Evolutionary conservation across 2,888 invertebrate species (phyloP).

Genomic region (Elysia crispata): DNA sequence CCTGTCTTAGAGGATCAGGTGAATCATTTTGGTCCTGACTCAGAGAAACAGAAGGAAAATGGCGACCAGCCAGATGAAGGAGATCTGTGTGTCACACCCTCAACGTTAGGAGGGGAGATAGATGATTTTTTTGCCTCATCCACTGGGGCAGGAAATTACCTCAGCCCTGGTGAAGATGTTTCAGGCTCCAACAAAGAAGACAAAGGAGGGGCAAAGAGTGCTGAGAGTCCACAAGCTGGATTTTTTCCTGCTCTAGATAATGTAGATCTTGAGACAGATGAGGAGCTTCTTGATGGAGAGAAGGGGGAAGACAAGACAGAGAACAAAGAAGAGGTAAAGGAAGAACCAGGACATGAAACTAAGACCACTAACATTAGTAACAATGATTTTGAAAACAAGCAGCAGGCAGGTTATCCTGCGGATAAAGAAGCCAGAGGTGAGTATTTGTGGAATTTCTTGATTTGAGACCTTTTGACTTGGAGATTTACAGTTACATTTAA

Average conservation of each 20-base stretch:
- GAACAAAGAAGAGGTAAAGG: background rate
- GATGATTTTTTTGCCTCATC: background rate
- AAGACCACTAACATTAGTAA: too few relatives aligned
- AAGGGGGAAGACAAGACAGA: background rate
- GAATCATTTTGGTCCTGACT: too few relatives aligned
- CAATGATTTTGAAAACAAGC: too few relatives aligned
- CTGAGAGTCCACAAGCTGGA: background rate
- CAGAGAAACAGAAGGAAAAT: too few relatives aligned
- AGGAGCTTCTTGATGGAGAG: conserved; percentile 37
- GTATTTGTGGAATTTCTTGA: too few relatives aligned
- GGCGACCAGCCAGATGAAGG: background rate
- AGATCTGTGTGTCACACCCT: conserved; percentile 46
- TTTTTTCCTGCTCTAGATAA: conserved; percentile 44
- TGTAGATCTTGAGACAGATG: conserved; percentile 49
- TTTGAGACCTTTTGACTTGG: too few relatives aligned
- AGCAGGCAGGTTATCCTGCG: too few relatives aligned
- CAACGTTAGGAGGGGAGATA: conserved; percentile 5
- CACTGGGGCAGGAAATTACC: background rate
- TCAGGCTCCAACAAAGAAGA: background rate
- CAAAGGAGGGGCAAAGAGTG: background rate
- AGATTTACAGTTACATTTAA: too few relatives aligned
- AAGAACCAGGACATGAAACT: too few relatives aligned
- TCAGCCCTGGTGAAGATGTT: background rate
- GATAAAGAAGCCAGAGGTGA: too few relatives aligned
- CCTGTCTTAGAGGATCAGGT: too few relatives aligned